A percentile compares a stretch with the other conserved stretches of the same genome.
Conservation (phyloP, 2,797 vertebrate genomes). For the Oreochromis mossambicus region DNA sequence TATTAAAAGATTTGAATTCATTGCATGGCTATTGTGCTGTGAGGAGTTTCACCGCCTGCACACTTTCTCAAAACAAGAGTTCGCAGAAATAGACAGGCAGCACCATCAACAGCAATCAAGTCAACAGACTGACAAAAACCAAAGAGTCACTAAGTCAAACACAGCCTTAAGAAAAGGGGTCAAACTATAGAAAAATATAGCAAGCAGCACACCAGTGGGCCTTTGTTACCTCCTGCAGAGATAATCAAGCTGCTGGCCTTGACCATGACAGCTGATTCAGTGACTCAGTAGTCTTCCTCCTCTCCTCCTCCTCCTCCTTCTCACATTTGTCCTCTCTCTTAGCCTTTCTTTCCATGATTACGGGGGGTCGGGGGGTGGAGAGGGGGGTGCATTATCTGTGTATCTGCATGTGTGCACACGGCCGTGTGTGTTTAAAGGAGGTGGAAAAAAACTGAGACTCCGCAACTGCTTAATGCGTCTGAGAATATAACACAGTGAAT, state of each 20-base stretch:
- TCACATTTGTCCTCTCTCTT: constrained; percentile 27
- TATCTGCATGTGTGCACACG: constrained; percentile 49
- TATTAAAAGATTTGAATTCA: constrained; percentile 6
- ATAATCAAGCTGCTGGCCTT: constrained; percentile 72
- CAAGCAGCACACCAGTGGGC: constrained; percentile 23
- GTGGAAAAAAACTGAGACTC: constrained; percentile 20
- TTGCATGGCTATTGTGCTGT: background rate
- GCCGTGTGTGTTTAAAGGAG: constrained; percentile 1
- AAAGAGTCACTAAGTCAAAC: background rate
- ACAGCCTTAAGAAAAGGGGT: constrained; percentile 14
- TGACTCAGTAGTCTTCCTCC: constrained; percentile 73
- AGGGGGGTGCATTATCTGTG: constrained; percentile 53
- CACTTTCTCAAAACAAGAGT: background rate
- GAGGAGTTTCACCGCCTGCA: background rate
- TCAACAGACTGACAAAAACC: background rate
- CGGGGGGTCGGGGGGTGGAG: constrained; percentile 75
- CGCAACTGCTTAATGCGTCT: constrained; percentile 45
- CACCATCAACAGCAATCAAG: background rate
- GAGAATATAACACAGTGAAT: constrained; percentile 48
- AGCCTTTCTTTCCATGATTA: constrained; percentile 77
- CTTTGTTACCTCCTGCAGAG: constrained; percentile 42
- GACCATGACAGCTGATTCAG: constrained; percentile 85
- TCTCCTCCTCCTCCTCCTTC: constrained; percentile 12
- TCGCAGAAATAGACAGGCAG: background rate
- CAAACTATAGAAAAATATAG: constrained; percentile 18